These are phyloP conservation scores for Drosophila gaucha DNA, from an alignment of 2,888 invertebrate species.

Conservation along the genomic window DNA sequence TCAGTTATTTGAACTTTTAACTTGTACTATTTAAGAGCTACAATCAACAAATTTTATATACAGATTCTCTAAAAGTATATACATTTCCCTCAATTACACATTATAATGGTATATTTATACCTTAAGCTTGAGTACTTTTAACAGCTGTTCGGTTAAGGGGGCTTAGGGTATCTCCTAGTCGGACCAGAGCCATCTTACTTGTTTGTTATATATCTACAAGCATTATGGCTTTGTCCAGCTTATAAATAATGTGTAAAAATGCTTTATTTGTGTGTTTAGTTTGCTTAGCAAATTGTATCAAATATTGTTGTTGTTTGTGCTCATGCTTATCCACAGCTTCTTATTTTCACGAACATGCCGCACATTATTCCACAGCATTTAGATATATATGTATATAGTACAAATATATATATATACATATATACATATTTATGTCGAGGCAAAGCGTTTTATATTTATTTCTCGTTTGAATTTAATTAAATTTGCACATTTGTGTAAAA, in stretches of 20 bases:
- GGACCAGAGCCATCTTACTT: no score
- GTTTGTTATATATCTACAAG: not conserved
- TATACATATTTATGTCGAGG: conserved; percentile 53
- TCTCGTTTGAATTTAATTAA: conserved; percentile 80
- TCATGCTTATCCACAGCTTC: conserved; percentile 38
- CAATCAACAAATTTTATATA: not conserved
- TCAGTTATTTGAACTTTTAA: no score
- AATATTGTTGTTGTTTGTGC: conserved; percentile 4
- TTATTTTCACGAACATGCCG: conserved; percentile 45
- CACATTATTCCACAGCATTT: conserved; percentile 15
- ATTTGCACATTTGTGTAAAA: conserved; percentile 81
- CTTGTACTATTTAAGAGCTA: not conserved
- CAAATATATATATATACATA: conserved; percentile 21
- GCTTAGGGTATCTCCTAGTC: not conserved
- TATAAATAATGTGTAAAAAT: conserved; percentile 30
- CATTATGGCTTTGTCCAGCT: conserved; percentile 39
- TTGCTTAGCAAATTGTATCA: conserved; percentile 34
- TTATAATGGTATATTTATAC: not conserved
- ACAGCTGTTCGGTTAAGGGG: not conserved
- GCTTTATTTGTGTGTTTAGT: conserved; percentile 17
- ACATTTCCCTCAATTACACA: no score
- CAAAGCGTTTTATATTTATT: conserved; percentile 69
- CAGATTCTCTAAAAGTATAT: not conserved
- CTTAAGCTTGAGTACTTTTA: not conserved
- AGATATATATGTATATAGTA: conserved; percentile 30